A percentile compares a stretch with the other conserved stretches of the same genome.
phyloP scores from a whole-genome alignment of 2,113 vertebrate genomes.

The Channa maculata region DNA sequence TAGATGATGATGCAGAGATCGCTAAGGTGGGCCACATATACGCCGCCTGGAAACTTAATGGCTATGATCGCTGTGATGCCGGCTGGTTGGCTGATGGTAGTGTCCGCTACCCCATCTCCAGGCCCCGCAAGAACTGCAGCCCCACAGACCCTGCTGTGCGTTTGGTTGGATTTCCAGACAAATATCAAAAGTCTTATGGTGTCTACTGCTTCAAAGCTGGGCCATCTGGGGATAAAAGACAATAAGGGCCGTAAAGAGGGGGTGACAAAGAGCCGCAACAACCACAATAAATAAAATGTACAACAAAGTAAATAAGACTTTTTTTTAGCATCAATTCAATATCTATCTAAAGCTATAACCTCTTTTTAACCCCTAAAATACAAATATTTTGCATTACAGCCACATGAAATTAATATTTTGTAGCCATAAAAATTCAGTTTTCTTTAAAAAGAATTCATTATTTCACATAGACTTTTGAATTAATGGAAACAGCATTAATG shows the following conservation, averaged over 20 bases:
- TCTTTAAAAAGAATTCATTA: conserved; percentile 29
- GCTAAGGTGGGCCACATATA: conserved; percentile 96
- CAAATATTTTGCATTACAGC: conserved; percentile 76
- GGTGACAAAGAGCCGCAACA: conserved; percentile 78
- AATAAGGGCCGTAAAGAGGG: conserved; percentile 49
- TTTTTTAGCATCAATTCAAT: conserved; percentile 84
- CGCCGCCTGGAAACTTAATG: conserved; percentile 93
- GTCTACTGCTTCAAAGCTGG: conserved; percentile 92
- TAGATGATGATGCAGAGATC: conserved; percentile 88
- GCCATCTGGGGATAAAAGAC: conserved; percentile 74
- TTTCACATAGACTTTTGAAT: conserved; percentile 24
- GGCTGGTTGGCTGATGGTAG: conserved; percentile 98
- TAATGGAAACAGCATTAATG: conserved; percentile 52
- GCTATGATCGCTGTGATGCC: conserved; percentile 93
- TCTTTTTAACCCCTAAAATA: conserved; percentile 84
- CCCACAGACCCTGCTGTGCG: conserved; percentile 93
- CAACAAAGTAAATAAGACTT: conserved; percentile 79
- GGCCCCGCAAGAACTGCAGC: conserved; percentile 94
- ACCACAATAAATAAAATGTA: conserved; percentile 53
- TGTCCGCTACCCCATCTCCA: conserved; percentile 94
- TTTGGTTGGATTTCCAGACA: conserved; percentile 91
- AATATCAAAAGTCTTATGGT: conserved; percentile 91
- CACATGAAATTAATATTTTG: conserved; percentile 71
- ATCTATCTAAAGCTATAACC: conserved; percentile 90
- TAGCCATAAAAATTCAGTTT: conserved; percentile 40